These are phyloP conservation scores for Protosalanx chinensis DNA, from an alignment of 2,797 vertebrate species.

Conservation along the genomic window DNA sequence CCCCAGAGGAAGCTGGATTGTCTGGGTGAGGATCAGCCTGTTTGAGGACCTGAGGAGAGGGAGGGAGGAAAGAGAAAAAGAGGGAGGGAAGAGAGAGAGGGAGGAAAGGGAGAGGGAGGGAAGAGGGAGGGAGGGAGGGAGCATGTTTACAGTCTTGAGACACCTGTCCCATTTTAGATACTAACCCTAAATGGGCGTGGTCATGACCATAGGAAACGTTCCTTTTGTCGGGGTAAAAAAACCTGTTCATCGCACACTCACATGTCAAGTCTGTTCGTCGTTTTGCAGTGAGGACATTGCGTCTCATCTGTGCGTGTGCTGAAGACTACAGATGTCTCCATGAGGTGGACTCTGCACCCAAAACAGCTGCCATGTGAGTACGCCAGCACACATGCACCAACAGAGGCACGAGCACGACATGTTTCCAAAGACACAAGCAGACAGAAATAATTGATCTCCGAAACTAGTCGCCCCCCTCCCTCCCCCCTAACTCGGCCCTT, in stretches of 20 bases:
- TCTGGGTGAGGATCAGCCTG: constrained; percentile 74
- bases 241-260: not conserved
- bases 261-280: not conserved
- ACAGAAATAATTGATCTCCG: not conserved
- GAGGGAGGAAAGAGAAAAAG: too few species aligned
- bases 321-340: constrained; percentile 81
- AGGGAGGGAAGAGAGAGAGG: too few species aligned
- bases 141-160: too few species aligned
- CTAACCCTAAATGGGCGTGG: not conserved
- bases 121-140: too few species aligned
- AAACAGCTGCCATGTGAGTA: constrained; percentile 86
- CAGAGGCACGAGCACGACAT: not conserved
- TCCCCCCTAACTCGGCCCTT: not conserved
- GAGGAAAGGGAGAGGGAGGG: too few species aligned
- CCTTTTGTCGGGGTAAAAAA: too few species aligned
- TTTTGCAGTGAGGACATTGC: constrained; percentile 78
- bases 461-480: not conserved
- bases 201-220: not conserved
- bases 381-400: not conserved
- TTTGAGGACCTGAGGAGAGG: not conserved
- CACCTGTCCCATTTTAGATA: too few species aligned
- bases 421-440: not conserved
- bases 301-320: constrained; percentile 86
- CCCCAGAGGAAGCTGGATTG: constrained; percentile 92
- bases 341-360: constrained; percentile 59